Conservation (phyloP, 2,797 vertebrate species). For the Balearica regulorum region DNA sequence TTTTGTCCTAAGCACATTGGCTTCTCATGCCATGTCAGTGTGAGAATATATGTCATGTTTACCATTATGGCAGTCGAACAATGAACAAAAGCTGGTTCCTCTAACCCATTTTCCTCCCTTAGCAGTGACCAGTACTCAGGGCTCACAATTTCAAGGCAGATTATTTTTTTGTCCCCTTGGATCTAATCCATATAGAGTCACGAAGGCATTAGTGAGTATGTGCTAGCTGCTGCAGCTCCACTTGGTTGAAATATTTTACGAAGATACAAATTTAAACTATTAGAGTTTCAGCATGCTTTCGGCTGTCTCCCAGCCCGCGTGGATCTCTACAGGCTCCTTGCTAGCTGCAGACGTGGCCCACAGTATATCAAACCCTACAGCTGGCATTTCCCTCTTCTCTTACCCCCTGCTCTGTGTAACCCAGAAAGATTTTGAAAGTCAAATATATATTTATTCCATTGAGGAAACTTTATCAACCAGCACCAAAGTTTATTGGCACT, state of each 20-base stretch:
- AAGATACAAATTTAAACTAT: neutral
- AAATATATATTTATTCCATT: conserved; percentile 76
- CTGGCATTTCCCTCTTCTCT: conserved; percentile 38
- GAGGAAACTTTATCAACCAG: conserved; percentile 79
- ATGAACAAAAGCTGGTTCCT: neutral
- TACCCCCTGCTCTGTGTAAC: conserved; percentile 8
- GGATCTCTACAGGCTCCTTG: neutral
- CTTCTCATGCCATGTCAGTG: neutral
- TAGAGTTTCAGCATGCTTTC: neutral
- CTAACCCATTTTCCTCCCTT: neutral
- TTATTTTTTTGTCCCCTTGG: neutral
- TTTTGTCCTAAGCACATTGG: neutral
- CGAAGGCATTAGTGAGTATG: neutral
- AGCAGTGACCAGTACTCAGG: neutral
- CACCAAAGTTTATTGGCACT: conserved; percentile 75
- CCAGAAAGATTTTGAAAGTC: conserved; percentile 75
- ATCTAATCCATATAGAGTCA: neutral
- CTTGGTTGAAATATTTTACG: neutral
- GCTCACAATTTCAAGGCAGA: neutral
- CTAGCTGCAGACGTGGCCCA: neutral
- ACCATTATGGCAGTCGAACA: neutral
- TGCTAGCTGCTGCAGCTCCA: neutral
- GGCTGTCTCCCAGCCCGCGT: neutral
- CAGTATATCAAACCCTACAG: neutral
- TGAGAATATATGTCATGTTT: neutral